phyloP scores from a whole-genome alignment of 2,888 invertebrate species.

The Odiellus spinosus region DNA sequence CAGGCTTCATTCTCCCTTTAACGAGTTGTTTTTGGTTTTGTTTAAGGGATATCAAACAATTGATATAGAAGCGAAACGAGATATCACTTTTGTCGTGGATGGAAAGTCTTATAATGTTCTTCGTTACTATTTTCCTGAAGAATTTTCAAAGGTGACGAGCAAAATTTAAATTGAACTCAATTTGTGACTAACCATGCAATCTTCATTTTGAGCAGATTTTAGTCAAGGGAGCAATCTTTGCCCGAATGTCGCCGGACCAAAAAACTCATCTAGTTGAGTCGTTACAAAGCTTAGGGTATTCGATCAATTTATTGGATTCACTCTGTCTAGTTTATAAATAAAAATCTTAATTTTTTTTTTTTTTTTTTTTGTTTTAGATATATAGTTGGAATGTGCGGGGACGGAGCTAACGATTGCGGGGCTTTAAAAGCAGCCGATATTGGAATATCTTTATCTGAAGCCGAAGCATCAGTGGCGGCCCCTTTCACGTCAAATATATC shows the following conservation, averaged over 20 bases:
- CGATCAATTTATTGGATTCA: not conserved
- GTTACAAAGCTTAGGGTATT: slow-evolving; percentile 29
- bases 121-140: slow-evolving; percentile 48
- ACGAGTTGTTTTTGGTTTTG: too few relatives aligned
- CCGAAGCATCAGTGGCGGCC: slow-evolving; percentile 42
- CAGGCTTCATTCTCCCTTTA: too few relatives aligned
- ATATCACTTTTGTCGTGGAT: slow-evolving; percentile 36
- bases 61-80: slow-evolving; percentile 1
- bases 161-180: not conserved
- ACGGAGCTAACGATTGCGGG: slow-evolving; percentile 94
- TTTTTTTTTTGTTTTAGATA: slow-evolving; percentile 10
- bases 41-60: too few relatives aligned
- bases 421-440: slow-evolving; percentile 35
- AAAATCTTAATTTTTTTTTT: not conserved
- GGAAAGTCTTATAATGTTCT: slow-evolving; percentile 59
- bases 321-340: not conserved
- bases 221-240: slow-evolving; percentile 56
- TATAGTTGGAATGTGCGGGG: slow-evolving; percentile 78
- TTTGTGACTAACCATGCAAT: not conserved
- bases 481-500: slow-evolving; percentile 38
- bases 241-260: slow-evolving; percentile 47
- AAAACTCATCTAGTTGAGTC: slow-evolving; percentile 31
- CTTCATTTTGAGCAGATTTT: slow-evolving; percentile 30
- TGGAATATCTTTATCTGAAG: slow-evolving; percentile 37
- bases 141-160: slow-evolving; percentile 41